Base-by-base conservation (phyloP, 2,113 vertebrate genomes). In the Sander lucioperca region DNA sequence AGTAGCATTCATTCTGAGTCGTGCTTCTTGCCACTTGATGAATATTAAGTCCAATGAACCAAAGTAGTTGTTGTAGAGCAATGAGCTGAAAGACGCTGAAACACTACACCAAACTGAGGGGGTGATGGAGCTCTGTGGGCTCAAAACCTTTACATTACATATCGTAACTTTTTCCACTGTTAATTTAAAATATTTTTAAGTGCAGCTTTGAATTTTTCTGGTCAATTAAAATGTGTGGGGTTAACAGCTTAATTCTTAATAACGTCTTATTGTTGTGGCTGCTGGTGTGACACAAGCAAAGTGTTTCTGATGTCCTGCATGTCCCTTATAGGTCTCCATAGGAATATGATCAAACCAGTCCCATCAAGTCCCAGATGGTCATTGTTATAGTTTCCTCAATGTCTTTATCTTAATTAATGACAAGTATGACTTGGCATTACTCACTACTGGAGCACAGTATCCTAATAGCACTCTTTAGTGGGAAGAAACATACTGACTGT, bases 401-500 rank as follows among this genome's bases (percentile, higher is more conserved):
- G 30, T 19, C 8, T 68, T 19, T 50, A 21, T 15, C 47, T 57
- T 57, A n/a, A 36, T 68, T 58, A 50, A 56, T 18, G 13, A 21
- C 48, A 48, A 8, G 12, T 6, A 21, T 54, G 33, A 36, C 59
- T 58, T 50, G 16, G 30, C 61, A 53, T 67, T 39, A 54, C 23
- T 66, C 27, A 67, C 71, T 66, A 58, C 53, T 18, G 54, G 21
- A 74, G 50, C 10, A 47, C 8, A 54, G 18, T 62, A 53, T 19
- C 43, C 33, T 53, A 48, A 56, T 12, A 61, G 48, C 48, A 64
- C 27, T 77, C 5, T 73, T 54, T n/a, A 43, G 23, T 58, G 59
- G 51, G 68, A 72, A 74, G 63, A 73, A 56, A 70, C 68, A 61
- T 36, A 68, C 25, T 15, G 54, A 57, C 64, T 61, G 57, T 33